A percentile compares a stretch with the other conserved stretches of the same genome.
Evolutionary conservation across 1,140 invertebrate species (phyloP).

Genomic region (Oncopodura yosiiana): DNA sequence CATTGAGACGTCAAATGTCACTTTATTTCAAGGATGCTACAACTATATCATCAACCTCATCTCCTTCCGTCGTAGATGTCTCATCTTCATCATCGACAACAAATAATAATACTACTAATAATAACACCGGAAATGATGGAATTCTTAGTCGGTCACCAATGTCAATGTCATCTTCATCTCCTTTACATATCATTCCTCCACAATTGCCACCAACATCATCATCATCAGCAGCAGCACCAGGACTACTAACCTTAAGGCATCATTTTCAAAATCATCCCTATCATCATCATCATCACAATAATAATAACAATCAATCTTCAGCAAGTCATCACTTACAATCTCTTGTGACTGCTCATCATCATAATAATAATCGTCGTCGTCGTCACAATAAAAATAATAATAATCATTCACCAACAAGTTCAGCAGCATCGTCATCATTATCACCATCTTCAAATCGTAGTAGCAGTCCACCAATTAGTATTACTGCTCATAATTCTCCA

Average conservation of each 20-base stretch:
- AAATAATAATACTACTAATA: too few species aligned
- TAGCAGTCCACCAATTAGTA: background rate
- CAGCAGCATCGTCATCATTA: slow-evolving; percentile 1
- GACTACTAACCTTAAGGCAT: slow-evolving; percentile 6
- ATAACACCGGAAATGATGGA: slow-evolving; percentile 18
- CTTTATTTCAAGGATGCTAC: slow-evolving; percentile 54
- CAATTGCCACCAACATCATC: background rate
- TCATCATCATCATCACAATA: background rate
- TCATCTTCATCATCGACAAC: slow-evolving; percentile 38
- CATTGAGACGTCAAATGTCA: slow-evolving; percentile 76
- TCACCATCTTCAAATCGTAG: background rate
- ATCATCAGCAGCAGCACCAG: slow-evolving; percentile 4
- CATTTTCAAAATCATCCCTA: slow-evolving; percentile 13
- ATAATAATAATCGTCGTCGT: background rate
- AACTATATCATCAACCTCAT: slow-evolving; percentile 10
- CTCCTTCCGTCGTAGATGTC: slow-evolving; percentile 10
- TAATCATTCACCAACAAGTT: slow-evolving; percentile 2
- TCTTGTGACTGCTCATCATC: background rate
- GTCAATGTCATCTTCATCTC: slow-evolving; percentile 7
- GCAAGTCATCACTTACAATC: background rate
- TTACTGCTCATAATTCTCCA: background rate
- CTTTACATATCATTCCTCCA: slow-evolving; percentile 8
- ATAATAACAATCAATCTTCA: background rate
- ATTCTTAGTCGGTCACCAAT: slow-evolving; percentile 13
- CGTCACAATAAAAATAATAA: slow-evolving; percentile 5